Percentiles rank a stretch among this genome's conserved stretches.
These are phyloP conservation scores for Tiphia femorata DNA, from an alignment of 2,888 invertebrate genomes.

Conservation along the genomic window DNA sequence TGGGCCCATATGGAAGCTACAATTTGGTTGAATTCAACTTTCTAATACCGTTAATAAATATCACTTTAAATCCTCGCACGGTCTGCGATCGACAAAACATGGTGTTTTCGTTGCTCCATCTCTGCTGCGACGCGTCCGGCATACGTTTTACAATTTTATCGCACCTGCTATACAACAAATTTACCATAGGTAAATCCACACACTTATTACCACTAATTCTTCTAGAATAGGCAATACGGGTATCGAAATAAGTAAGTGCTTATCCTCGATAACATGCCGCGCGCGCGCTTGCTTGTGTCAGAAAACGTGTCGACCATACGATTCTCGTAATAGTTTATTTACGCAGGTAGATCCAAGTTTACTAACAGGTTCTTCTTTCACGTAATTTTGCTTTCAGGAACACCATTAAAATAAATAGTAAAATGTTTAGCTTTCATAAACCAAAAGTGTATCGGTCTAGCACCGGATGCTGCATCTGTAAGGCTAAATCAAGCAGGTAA, in stretches of 20 bases:
- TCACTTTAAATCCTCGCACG: not conserved
- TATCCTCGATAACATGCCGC: too few relatives aligned
- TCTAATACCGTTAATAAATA: conserved; percentile 14
- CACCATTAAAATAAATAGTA: conserved; percentile 43
- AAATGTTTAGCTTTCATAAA: conserved; percentile 89
- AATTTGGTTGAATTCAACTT: too few relatives aligned
- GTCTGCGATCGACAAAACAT: conserved; percentile 29
- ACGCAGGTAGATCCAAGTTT: not conserved
- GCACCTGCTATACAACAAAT: conserved; percentile 17
- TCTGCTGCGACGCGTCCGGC: conserved; percentile 20
- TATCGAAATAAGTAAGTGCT: too few relatives aligned
- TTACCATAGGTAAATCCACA: conserved; percentile 22
- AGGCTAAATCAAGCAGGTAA: conserved; percentile 86
- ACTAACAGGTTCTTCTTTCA: not conserved
- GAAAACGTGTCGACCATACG: not conserved
- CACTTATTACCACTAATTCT: not conserved
- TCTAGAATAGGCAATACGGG: too few relatives aligned
- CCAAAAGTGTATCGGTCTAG: conserved; percentile 87
- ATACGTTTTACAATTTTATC: conserved; percentile 24
- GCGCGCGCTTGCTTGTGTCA: too few relatives aligned
- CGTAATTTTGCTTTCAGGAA: conserved; percentile 36
- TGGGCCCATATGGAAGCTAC: too few relatives aligned
- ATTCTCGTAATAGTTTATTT: not conserved
- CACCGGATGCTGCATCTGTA: conserved; percentile 88
- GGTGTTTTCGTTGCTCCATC: conserved; percentile 27